Base-by-base conservation (phyloP, 1,140 invertebrate genomes). In the Aradophagus sp. region DNA sequence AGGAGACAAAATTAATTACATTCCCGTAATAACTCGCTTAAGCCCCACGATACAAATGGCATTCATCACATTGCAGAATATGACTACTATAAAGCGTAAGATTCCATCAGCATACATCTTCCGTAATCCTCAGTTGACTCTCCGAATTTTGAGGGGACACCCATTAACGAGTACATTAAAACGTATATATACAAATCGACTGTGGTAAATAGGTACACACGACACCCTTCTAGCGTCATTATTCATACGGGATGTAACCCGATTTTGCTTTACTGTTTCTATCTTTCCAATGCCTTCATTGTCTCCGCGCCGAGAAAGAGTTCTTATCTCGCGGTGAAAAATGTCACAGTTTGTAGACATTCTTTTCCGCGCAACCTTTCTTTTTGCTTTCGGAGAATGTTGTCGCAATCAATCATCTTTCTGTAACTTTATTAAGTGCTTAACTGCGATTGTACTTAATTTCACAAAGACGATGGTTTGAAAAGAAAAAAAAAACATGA, bases 1-100 rank as follows among this genome's bases (percentile, higher is more conserved):
- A 74, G 71, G 74, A 75, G 77, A 79, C 78, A 79, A 79, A 83
- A 81, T 83, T 84, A 83, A 84, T 84, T 80, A 81, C 76, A 68
- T 74, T 76, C 77, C 75, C 66, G 73, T 80, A 81, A 81, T 82
- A 82, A 83, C 79, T 76, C 69, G 72, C 70, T 74, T 61, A 65
- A 62, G 53, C 55, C 66, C 65, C 56, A 53, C 65, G 72, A 78
- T 80, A 81, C 72, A 76, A 84, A 78, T 79, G 73, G 74, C 76
- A 78, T 77, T 82, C 80, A 81, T 81, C 79, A 74, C 67, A 69
- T 73, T 56, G 76, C 53, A 53, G 73, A 73, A 78, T 69, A 73
- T 66, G 75, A 77, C 72, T 73, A 75, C 73, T 74, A 77, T 79
- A 79, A 80, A 79, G 77, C 76, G 56, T 77, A 77, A 82, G 71